Conservation (phyloP, 2,888 invertebrate genomes). For the Drosophila paranaensis region DNA sequence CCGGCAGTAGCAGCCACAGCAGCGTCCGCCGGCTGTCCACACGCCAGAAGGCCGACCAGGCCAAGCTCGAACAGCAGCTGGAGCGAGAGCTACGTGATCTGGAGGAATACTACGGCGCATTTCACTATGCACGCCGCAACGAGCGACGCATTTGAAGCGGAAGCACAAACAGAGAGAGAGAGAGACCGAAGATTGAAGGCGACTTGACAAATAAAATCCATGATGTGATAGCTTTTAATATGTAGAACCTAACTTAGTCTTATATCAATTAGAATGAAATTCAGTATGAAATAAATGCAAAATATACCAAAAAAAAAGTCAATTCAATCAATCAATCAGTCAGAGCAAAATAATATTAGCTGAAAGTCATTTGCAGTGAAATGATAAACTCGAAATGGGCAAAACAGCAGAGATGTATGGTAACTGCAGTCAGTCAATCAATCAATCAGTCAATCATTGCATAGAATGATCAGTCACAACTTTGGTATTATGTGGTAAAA, state of each 20-base stretch:
- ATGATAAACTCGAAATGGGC: background rate
- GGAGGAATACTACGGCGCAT: conserved; percentile 72
- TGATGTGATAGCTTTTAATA: conserved; percentile 60
- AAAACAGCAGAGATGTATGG: background rate
- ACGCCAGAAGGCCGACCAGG: conserved; percentile 51
- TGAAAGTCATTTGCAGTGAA: background rate
- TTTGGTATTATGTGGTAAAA: too few species aligned
- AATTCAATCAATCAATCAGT: background rate
- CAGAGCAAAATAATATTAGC: background rate
- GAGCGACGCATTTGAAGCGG: conserved; percentile 54
- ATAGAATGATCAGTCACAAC: background rate
- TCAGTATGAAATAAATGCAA: conserved; percentile 30
- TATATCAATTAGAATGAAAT: conserved; percentile 59
- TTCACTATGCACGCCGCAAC: conserved; percentile 60
- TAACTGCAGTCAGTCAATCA: background rate
- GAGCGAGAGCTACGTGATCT: conserved; percentile 65
- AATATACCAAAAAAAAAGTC: background rate
- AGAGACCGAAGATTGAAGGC: too few species aligned
- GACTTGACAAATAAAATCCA: conserved; percentile 10
- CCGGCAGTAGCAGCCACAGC: conserved; percentile 18
- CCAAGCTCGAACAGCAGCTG: conserved; percentile 54
- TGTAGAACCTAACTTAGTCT: background rate
- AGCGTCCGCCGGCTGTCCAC: conserved; percentile 41
- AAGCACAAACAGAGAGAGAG: background rate
- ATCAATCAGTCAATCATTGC: background rate